Percentiles rank a stretch among this genome's conserved stretches.
These are phyloP conservation scores for Pterocles burchelli DNA, from an alignment of 2,113 vertebrate species.

Conservation along the genomic window DNA sequence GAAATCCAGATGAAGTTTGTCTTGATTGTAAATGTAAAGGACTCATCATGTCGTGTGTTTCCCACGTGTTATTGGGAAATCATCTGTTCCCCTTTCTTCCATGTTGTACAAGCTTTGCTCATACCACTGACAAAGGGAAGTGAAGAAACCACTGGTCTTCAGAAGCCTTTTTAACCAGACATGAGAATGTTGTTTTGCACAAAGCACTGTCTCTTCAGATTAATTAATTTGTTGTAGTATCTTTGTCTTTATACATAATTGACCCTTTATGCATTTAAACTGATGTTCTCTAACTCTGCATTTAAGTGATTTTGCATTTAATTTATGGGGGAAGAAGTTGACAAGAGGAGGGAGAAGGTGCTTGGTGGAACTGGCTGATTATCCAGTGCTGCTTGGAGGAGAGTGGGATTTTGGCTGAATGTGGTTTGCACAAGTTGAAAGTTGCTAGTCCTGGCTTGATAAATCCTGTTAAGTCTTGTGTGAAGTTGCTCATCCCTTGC, in stretches of 20 bases:
- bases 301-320: neutral
- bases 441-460: neutral
- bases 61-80: neutral
- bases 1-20: neutral
- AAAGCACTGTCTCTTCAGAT: neutral
- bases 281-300: neutral
- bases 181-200: neutral
- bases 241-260: neutral
- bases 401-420: neutral
- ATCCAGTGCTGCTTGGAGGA: neutral
- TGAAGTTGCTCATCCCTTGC: neutral
- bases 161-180: neutral
- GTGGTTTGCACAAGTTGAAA: neutral
- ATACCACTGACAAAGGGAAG: neutral
- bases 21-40: neutral
- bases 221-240: neutral
- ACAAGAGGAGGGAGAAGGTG: neutral
- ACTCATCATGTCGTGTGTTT: neutral
- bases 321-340: neutral
- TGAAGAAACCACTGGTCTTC: neutral
- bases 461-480: neutral
- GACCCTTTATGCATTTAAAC: neutral
- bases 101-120: neutral
- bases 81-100: neutral
- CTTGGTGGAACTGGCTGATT: neutral